A percentile compares a stretch with the other conserved stretches of the same genome.
These are phyloP conservation scores for Phyllopteryx taeniolatus DNA, from an alignment of 2,113 vertebrate genomes.

Conservation along the genomic window DNA sequence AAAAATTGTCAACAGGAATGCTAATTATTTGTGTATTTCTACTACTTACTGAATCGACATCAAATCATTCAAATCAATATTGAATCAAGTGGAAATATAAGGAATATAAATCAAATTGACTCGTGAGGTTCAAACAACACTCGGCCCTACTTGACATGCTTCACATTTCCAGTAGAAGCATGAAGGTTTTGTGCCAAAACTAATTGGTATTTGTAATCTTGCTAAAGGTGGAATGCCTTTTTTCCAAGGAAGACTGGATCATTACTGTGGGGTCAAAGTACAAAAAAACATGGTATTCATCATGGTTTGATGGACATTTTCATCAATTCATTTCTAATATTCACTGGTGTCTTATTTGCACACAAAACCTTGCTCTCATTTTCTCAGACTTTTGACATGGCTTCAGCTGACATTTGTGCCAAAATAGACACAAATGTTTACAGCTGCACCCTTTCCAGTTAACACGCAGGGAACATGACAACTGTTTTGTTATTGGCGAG, in stretches of 20 bases:
- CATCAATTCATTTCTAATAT: background rate
- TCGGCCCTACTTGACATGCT: no score
- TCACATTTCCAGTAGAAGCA: no score
- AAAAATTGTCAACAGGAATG: no score
- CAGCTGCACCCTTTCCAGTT: background rate
- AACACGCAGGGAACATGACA: background rate
- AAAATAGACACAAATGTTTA: constrained; percentile 1
- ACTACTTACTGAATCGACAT: no score
- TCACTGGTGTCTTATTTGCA: background rate
- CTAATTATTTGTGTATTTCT: no score
- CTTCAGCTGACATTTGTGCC: constrained; percentile 10
- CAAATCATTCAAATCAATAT: no score
- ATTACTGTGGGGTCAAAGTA: background rate
- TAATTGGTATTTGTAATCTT: background rate
- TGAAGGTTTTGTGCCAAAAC: background rate
- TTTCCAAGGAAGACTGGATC: background rate
- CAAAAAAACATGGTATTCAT: no score
- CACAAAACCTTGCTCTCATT: constrained; percentile 13
- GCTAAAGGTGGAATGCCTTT: background rate
- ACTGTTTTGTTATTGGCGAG: background rate
- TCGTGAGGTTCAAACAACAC: no score
- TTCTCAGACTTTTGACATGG: constrained; percentile 17
- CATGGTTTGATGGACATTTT: background rate
- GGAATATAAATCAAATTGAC: no score
- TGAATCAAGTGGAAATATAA: no score